Conservation (phyloP, 1,140 invertebrate genomes). For the Heliothis virescens region DNA sequence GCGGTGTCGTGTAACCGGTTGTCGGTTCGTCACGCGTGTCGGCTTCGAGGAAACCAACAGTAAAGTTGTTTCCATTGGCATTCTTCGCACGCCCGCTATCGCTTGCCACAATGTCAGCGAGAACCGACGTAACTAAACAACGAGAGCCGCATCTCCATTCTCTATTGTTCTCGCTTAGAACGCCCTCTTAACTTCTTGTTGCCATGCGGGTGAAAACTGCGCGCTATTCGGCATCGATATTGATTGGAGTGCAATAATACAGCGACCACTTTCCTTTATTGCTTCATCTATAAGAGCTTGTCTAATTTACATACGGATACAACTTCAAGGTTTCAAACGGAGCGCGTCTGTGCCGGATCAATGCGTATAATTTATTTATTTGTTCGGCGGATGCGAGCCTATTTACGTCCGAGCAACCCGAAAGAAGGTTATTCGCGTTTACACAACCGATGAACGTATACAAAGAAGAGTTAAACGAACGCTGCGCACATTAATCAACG, state of each 20-base stretch:
- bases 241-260: conserved; percentile 45
- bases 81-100: conserved; percentile 72
- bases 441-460: conserved; percentile 67
- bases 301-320: conserved; percentile 47
- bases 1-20: conserved; percentile 74
- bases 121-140: conserved; percentile 52
- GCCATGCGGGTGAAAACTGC: conserved; percentile 57
- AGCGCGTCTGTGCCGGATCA: conserved; percentile 65
- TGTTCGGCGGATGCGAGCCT: conserved; percentile 68
- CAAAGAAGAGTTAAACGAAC: conserved; percentile 76
- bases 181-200: conserved; percentile 50
- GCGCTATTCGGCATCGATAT: conserved; percentile 53
- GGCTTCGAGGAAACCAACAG: conserved; percentile 78
- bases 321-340: conserved; percentile 59
- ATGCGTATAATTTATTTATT: conserved; percentile 70
- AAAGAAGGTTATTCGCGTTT: conserved; percentile 78
- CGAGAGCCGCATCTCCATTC: conserved; percentile 55
- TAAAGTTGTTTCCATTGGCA: conserved; percentile 74
- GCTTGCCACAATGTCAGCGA: conserved; percentile 57
- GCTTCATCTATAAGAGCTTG: conserved; percentile 51
- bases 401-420: conserved; percentile 69
- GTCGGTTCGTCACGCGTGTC: conserved; percentile 71
- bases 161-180: conserved; percentile 57
- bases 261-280: conserved; percentile 58
- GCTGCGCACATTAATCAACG: conserved; percentile 81